Evolutionary conservation across 1,140 invertebrate species (phyloP).

Genomic region (Teleopsis dalmanni): DNA sequence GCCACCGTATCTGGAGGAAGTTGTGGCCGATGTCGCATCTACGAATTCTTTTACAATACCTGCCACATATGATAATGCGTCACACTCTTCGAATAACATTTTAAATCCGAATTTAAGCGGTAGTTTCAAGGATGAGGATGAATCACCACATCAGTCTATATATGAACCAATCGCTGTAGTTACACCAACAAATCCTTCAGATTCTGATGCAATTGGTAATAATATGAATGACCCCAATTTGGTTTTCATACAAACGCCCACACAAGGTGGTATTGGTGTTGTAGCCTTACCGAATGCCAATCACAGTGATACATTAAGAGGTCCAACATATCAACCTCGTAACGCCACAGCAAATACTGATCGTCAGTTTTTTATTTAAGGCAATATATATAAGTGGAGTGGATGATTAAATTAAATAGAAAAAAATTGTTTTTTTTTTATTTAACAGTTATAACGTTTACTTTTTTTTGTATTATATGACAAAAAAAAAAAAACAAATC

Average conservation of each 20-base stretch:
- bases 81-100: conserved; percentile 39
- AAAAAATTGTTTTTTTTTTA: too few relatives aligned
- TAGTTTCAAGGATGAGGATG: conserved; percentile 37
- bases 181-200: background rate
- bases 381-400: too few relatives aligned
- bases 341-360: too few relatives aligned
- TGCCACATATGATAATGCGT: conserved; percentile 1
- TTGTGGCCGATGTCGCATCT: conserved; percentile 4
- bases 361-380: too few relatives aligned
- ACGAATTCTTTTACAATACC: conserved; percentile 16
- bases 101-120: conserved; percentile 45
- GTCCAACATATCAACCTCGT: background rate
- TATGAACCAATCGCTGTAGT: conserved; percentile 35
- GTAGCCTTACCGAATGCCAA: conserved; percentile 32
- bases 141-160: conserved; percentile 34
- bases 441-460: too few relatives aligned
- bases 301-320: background rate
- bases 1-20: conserved; percentile 29
- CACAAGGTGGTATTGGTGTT: conserved; percentile 36
- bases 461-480: too few relatives aligned
- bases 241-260: conserved; percentile 31
- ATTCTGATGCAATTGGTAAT: conserved; percentile 6
- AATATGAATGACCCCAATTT: conserved; percentile 19
- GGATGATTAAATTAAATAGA: too few relatives aligned
- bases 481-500: too few relatives aligned